Base-by-base conservation (phyloP, 2,113 vertebrate genomes). In the Psephotus haematonotus region DNA sequence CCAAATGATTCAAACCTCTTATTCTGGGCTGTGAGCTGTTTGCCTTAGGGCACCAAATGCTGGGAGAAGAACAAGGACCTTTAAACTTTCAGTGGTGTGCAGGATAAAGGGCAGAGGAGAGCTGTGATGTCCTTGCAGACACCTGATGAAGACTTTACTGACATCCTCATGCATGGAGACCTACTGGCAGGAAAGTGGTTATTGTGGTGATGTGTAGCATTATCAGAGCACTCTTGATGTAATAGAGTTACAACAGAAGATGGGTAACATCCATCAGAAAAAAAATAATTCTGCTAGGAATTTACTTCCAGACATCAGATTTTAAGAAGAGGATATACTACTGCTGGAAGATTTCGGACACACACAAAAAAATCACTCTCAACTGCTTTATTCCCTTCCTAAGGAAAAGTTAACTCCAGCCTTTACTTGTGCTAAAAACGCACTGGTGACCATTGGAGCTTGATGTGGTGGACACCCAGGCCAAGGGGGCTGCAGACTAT, bases 31-130 rank as follows among this genome's bases (percentile, higher is more conserved):
- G 23, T 9, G 10, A 86, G 27, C 7, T 44, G 11, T 28, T 50
- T 68, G 64, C 24, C 23, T 78, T 62, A 79, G 86, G 62, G 37
- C 19, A 71, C 16, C 22, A 53, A 84, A 71, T 35, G 17, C 39
- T 33, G 9, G 55, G 29, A 80, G 29, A 88, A 43, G 11, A 65
- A 49, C 22, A 44, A 80, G 31, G 47, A 90, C 41, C 13, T 90
- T 70, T 77, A 76, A 91, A 84, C 71, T 84, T 83, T 68, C 80
- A 84, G 43, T 90, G 19, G 57, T 52, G 12, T 70, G 44, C 35
- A 93, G 46, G 23, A 63, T n/a, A 78, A 80, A 88, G 31, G 24
- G 47, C 20, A 60, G 71, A 63, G 53, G 27, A 77, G 35, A 82
- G 27, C 28, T 69, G 22, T 53, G 31, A 77, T 50, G 47, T 62